Base-by-base conservation (phyloP, 2,113 vertebrate species). In the Lonchura striata region DNA sequence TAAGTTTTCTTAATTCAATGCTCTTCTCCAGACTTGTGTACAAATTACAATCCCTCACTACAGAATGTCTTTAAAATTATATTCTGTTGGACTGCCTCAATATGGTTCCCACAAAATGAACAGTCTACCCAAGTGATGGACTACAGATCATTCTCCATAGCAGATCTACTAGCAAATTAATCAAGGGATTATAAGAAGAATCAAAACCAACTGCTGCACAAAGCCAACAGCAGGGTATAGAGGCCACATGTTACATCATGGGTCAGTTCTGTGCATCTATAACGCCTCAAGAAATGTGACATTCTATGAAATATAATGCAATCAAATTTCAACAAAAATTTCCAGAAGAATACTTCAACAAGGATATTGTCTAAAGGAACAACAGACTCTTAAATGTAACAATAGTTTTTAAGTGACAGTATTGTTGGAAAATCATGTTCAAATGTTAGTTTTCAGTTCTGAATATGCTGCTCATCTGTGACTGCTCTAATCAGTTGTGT, bases 1-100 rank as follows among this genome's bases (percentile, higher is more conserved):
- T 98, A 98, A 97, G 97, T 97, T 98, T 98, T 97, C 96, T 98
- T 97, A 98, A 98, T 96, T 97, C 96, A 93, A 31, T 96, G 96
- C 86, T 97, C 92, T 96, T 96, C 83, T n/a, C 60, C 82, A 91
- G 65, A 90, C 95, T 97, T 98, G 97, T 97, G 93, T 97, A 98
- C 97, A 97, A 96, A 98, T 97, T 95, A 96, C 63, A 95, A 88
- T 81, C 50, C 60, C 86, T 80, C 47, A 28, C 77, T 68, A 50
- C 63, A 89, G 85, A 95, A 83, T 41, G 41, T 25, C 75, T 86
- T 88, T 76, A 95, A 91, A 52, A 47, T 85, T 66, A 63, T 91
- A 93, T 92, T 94, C 83, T 85, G 39, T 79, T 79, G 52, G 74
- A 65, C 53, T 93, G 46, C 27, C 50, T 90, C 80, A 88, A 21